These are phyloP conservation scores for Lycocerus yunnanus DNA, from an alignment of 2,888 invertebrate species.

Conservation along the genomic window DNA sequence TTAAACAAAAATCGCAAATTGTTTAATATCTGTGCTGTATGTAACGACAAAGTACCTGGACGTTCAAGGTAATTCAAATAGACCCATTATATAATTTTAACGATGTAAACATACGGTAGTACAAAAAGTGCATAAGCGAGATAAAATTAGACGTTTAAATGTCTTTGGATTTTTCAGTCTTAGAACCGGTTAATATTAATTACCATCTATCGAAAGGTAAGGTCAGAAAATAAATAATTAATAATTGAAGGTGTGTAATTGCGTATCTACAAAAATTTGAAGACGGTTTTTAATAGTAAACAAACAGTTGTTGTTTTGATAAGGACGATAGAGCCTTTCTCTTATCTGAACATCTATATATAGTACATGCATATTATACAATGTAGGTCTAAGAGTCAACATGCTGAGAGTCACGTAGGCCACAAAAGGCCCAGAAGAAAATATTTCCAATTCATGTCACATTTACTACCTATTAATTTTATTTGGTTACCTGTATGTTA, in stretches of 20 bases:
- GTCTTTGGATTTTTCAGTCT: not conserved
- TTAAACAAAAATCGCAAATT: too few relatives aligned
- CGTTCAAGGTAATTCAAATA: not conserved
- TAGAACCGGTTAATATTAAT: not conserved
- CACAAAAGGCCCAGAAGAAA: not conserved
- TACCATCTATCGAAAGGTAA: not conserved
- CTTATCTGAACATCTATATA: not conserved
- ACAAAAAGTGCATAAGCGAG: not conserved
- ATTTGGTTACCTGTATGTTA: slow-evolving; percentile 50
- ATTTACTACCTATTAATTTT: not conserved
- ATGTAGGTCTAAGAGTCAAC: not conserved
- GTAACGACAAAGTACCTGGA: not conserved
- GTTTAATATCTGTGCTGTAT: too few relatives aligned
- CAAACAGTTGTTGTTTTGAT: not conserved
- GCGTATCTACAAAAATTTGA: not conserved
- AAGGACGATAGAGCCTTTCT: not conserved
- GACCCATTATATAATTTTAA: not conserved
- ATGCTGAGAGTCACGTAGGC: not conserved
- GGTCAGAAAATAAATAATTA: not conserved
- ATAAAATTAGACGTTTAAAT: not conserved
- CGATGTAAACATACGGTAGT: not conserved
- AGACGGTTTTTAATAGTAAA: not conserved
- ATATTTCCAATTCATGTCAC: not conserved
- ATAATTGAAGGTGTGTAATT: not conserved
- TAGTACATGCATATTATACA: too few relatives aligned